Percentiles rank a stretch among this genome's conserved stretches.
phyloP scores from a whole-genome alignment of 2,113 vertebrate species.

The Neolamprologus tretocephalus region DNA sequence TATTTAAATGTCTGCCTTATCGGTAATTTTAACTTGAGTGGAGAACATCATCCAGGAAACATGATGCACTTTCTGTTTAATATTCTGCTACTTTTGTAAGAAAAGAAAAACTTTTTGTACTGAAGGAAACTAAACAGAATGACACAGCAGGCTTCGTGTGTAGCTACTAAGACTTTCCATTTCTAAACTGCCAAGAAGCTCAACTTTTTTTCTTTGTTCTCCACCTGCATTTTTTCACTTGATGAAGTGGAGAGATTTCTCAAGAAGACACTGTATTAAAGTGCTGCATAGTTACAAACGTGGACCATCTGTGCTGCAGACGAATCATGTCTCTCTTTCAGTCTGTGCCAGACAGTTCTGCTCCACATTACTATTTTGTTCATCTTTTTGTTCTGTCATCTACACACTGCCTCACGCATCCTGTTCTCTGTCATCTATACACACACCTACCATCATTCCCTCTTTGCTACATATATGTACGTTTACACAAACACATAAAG shows the following conservation, averaged over 20 bases:
- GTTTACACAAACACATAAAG: neutral
- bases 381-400: neutral
- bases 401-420: neutral
- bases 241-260: neutral
- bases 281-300: neutral
- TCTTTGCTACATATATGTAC: neutral
- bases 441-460: neutral
- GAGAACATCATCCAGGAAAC: neutral
- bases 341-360: neutral
- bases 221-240: neutral
- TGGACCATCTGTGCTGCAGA: conserved; percentile 10
- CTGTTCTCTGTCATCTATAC: neutral
- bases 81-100: neutral
- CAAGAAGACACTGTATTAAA: neutral
- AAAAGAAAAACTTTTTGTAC: neutral
- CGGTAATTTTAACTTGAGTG: neutral
- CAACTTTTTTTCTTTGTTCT: neutral
- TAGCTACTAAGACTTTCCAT: neutral
- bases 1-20: neutral
- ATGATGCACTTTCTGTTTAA: neutral
- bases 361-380: neutral
- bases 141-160: neutral
- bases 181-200: neutral
- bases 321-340: neutral
- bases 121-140: neutral